Base-by-base conservation (phyloP, 2,888 invertebrate species). In the Drosophila robusta region DNA sequence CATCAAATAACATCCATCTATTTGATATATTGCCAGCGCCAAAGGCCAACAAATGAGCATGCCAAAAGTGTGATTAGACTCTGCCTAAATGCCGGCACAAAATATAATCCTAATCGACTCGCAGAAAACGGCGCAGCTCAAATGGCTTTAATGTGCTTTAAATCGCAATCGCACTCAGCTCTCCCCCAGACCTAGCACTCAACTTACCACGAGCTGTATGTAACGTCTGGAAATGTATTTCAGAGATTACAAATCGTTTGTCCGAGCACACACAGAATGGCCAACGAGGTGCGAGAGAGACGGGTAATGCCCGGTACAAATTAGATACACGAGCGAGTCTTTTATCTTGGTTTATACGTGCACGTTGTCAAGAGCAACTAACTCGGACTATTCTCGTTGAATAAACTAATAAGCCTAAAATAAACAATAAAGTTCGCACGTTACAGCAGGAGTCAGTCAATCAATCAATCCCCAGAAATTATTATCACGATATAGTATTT, bases 211-310 rank as follows among this genome's bases (percentile, higher is more conserved):
- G 18, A 11, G 16, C 29, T 32, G 16, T 41, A 14, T 58, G n/a
- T 51, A 29, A 45, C 26, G 29, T 60, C 36, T 18, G 39, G 22
- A 50, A 51, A 46, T 44, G 39, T 47, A 66, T 67, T 83, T 64
- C 63, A 51, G 46, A 67, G 70, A 80, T 78, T 74, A 39, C 65
- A 78, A 84, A 66, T 52, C 57, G 67, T 36, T 80, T 65, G 62
- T 65, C 44, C 46, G 50, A 22, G 8, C 9, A 55, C 36, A 22
- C 60, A 24, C 42, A 22, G 52, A 70, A 67, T 45, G 16, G 61
- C 38, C 29, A 47, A 45, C 18, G 45, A 55, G 6, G 22, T 65
- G 44, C 42, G n/a, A n/a, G 16, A 54, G 57, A 22, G 36, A 16
- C 44, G n/a, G 41, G 55, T 11, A 14, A 44, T 18, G 41, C 39